phyloP scores from a whole-genome alignment of 1,140 invertebrate species.

The Pseudachorutes palmiensis region DNA sequence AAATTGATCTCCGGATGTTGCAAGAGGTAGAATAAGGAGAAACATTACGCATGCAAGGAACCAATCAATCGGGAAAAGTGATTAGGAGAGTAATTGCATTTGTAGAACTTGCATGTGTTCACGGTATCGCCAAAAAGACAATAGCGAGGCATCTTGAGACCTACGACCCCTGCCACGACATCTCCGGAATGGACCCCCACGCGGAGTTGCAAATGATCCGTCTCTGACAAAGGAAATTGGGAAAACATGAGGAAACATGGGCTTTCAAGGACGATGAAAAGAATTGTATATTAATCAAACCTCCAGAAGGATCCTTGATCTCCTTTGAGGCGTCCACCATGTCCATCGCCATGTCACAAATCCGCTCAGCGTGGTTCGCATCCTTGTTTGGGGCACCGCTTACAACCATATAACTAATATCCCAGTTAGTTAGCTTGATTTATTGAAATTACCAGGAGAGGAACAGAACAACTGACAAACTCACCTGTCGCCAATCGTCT shows the following conservation, averaged over 20 bases:
- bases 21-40: not conserved
- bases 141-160: constrained; percentile 90
- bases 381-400: constrained; percentile 79
- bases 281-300: constrained; percentile 42
- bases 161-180: constrained; percentile 89
- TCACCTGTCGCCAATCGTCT: constrained; percentile 87
- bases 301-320: constrained; percentile 82
- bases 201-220: constrained; percentile 67
- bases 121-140: constrained; percentile 89
- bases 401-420: constrained; percentile 38
- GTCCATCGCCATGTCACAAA: constrained; percentile 92
- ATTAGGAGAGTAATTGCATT: constrained; percentile 18
- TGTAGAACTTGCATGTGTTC: constrained; percentile 53
- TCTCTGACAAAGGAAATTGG: constrained; percentile 17
- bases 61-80: not conserved
- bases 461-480: too few species aligned
- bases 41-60: not conserved
- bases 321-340: constrained; percentile 89
- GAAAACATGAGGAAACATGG: not conserved
- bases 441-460: too few species aligned
- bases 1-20: too few species aligned
- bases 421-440: too few species aligned
- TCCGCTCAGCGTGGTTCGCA: constrained; percentile 80
- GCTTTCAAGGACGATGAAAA: not conserved
- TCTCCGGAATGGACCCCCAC: constrained; percentile 83